A percentile compares a stretch with the other conserved stretches of the same genome.
phyloP scores from a whole-genome alignment of 2,888 invertebrate genomes.

The Frankliniella intonsa region DNA sequence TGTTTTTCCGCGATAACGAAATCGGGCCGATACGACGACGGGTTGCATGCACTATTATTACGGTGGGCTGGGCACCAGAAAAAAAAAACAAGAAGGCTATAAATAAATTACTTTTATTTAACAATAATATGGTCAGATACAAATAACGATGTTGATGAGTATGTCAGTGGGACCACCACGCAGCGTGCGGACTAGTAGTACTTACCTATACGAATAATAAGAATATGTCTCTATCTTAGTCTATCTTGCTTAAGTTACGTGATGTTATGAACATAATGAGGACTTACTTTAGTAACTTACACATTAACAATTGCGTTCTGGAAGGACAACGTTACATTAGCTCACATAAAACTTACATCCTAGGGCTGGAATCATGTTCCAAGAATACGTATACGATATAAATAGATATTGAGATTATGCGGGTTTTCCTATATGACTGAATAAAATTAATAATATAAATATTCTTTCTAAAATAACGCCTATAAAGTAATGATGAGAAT shows the following conservation, averaged over 20 bases:
- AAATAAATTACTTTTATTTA: conserved; percentile 18
- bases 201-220: background rate
- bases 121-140: background rate
- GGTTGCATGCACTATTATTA: too few species aligned
- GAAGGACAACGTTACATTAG: background rate
- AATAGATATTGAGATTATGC: too few species aligned
- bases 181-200: background rate
- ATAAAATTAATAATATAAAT: too few species aligned
- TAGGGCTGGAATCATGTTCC: background rate
- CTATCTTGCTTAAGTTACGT: conserved; percentile 10
- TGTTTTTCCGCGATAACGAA: too few species aligned
- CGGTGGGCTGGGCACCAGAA: too few species aligned
- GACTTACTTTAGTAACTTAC: background rate
- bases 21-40: too few species aligned
- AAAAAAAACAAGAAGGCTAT: background rate
- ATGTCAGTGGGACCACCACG: conserved; percentile 3
- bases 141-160: background rate
- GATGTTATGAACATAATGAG: background rate
- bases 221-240: background rate
- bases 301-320: conserved; percentile 19
- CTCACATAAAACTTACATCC: background rate
- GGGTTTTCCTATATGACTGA: too few species aligned
- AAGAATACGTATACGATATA: background rate
- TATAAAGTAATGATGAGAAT: too few species aligned
- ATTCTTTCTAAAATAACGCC: too few species aligned